Evolutionary conservation across 2,888 invertebrate species (phyloP), one percentile per base, ranked within the genome.

Genomic region (Cordilura impudica): DNA sequence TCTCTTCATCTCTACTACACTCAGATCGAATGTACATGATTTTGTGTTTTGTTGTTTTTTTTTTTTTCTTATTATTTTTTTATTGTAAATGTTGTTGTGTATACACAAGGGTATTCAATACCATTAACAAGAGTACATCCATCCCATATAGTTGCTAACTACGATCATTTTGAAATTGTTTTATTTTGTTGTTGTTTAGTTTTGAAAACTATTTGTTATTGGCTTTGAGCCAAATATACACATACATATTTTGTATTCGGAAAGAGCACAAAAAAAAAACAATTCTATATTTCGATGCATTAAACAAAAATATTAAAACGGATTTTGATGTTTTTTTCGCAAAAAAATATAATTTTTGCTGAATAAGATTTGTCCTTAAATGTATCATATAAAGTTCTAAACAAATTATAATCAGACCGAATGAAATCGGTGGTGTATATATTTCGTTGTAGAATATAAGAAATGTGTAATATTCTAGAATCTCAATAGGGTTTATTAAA

Each of bases 151-250:
- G 56, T 51, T 35, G 61, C 43, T 63, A 39, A 56, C 67, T 69
- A 78, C 69, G 65, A 73, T 73, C 63, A 66, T 77, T 71, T 71
- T 66, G 19, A 66, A 71, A 71, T 63, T 49, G 49, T 49, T 53
- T 43, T 45, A 2, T 5, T 51, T 70, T 61, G n/a, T 12, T 67
- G 31, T 77, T 67, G 10, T 58, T 49, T 35, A 75, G 39, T 67
- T 75, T 79, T 53, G 19, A 61, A 78, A 78, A 78, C 78, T 78
- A 70, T 78, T 79, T 75, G 53, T 26, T 71, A 26, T 79, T 79
- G 79, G 79, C 79, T 63, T 35, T 21, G 12, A 16, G 79, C 79
- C 79, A 79, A 75, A 60, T 66, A 29, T 45, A 61, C 47, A 69
- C 35, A 61, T n/a, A n/a, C n/a, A 49, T 31, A 35, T 56, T 65